Conservation (phyloP, 2,888 invertebrate species). For the Neoscelio sp. region DNA sequence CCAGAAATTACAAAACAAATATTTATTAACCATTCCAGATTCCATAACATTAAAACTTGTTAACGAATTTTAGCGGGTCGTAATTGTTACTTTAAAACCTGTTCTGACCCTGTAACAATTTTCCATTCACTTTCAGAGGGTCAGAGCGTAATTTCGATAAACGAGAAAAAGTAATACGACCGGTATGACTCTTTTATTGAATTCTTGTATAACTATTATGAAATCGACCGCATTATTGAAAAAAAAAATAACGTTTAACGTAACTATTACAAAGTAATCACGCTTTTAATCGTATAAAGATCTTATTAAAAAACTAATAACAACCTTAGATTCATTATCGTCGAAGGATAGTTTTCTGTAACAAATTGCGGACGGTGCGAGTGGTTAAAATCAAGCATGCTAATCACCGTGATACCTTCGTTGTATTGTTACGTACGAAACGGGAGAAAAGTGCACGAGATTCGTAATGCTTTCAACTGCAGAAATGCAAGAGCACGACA, state of each 20-base stretch:
- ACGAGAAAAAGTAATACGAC: slow-evolving; percentile 31
- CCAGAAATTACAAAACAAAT: neutral
- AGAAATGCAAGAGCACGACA: slow-evolving; percentile 16
- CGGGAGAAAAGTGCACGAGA: neutral
- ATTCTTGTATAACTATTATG: slow-evolving; percentile 49
- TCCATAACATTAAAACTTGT: slow-evolving; percentile 16
- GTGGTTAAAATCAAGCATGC: slow-evolving; percentile 42
- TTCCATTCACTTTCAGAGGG: slow-evolving; percentile 58
- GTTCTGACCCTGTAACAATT: slow-evolving; percentile 60
- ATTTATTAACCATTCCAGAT: neutral
- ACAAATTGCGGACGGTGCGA: slow-evolving; percentile 35
- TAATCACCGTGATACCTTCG: slow-evolving; percentile 26
- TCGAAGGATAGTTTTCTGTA: slow-evolving; percentile 37
- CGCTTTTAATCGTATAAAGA: slow-evolving; percentile 51
- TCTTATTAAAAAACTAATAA: slow-evolving; percentile 49
- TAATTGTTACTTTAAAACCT: slow-evolving; percentile 51
- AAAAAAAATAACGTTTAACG: neutral
- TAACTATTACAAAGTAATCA: slow-evolving; percentile 42
- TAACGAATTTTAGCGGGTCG: slow-evolving; percentile 33
- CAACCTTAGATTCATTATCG: slow-evolving; percentile 29
- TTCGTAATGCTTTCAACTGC: slow-evolving; percentile 33
- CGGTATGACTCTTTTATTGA: slow-evolving; percentile 52
- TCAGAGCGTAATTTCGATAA: slow-evolving; percentile 48
- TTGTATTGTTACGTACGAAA: slow-evolving; percentile 20
- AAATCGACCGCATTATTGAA: slow-evolving; percentile 9